Base-by-base conservation (phyloP, 2,113 vertebrate genomes). In the Platysternon megacephalum region DNA sequence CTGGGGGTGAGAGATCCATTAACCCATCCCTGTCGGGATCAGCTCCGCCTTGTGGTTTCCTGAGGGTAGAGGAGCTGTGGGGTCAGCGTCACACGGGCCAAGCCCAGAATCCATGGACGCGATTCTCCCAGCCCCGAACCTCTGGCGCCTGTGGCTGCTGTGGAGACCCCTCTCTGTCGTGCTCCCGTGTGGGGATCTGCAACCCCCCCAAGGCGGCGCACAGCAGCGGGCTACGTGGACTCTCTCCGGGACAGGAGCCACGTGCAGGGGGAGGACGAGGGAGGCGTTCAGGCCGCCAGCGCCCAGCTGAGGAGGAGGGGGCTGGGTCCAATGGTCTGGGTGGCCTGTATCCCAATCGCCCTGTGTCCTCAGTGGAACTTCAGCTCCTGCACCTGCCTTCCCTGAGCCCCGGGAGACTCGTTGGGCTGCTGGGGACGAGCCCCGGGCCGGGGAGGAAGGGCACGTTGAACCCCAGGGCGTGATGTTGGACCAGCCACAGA, bases 1-100 rank as follows among this genome's bases (percentile, higher is more conserved):
- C 0, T 1, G 52, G 88, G 2, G 56, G n/a, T 5, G n/a, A n/a
- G 17, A 32, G n/a, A 35, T 21, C 14, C 65, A 8, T 19, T 39
- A 39, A 10, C 35, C 35, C 7, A 4, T 39, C 65, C 68, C 65
- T 19, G 68, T 9, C 19, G n/a, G 35, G 19, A 3, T 39, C 16
- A 11, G n/a, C 8, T 68, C 14, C 14, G 8, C 8, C 29, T 17
- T 26, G 13, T 35, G 8, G 13, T 17, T 7, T 17, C 32, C 32
- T 17, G 35, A 68, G 65, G 26, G 28, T 2, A 58, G 5, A 10
- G 10, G 53, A 26, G 55, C 55, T 26, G 55, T 24, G 55, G 28
- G 56, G 12, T 58, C 28, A 29, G 56, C 28, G 5, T 58, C 2
- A 24, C 11, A 13, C 5, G 24, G 12, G 28, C 26, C 28, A 13